These are phyloP conservation scores for Nemapogon koenigi DNA, from an alignment of 2,888 invertebrate genomes.

Conservation along the genomic window DNA sequence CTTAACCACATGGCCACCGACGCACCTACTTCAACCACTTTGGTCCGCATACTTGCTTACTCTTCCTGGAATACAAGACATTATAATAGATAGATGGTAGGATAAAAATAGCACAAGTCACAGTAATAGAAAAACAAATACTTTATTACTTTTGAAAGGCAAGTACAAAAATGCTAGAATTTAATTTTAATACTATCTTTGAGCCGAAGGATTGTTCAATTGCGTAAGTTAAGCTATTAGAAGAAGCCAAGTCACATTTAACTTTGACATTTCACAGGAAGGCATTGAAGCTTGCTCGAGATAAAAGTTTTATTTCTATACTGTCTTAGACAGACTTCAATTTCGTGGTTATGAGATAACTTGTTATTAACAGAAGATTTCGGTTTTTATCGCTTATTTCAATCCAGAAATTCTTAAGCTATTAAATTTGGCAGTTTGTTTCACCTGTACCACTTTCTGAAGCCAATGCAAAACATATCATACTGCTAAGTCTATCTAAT, in stretches of 20 bases:
- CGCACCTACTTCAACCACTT: too few relatives aligned
- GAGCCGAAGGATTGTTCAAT: too few relatives aligned
- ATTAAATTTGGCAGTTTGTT: background rate
- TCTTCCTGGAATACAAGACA: too few relatives aligned
- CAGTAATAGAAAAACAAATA: too few relatives aligned
- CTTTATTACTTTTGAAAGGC: too few relatives aligned
- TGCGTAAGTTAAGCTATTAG: constrained; percentile 42
- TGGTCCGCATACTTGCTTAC: too few relatives aligned
- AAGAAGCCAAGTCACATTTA: constrained; percentile 25
- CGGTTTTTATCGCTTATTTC: background rate
- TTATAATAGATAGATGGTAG: too few relatives aligned
- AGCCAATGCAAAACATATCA: constrained; percentile 40
- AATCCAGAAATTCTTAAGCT: background rate
- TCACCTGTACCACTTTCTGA: constrained; percentile 30
- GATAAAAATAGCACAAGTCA: too few relatives aligned
- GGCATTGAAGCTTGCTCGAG: constrained; percentile 16
- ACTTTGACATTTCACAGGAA: constrained; percentile 7
- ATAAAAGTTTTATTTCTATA: constrained; percentile 28
- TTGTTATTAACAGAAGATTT: constrained; percentile 5
- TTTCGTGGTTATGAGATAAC: constrained; percentile 7
- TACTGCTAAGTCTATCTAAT: constrained; percentile 2
- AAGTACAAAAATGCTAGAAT: too few relatives aligned
- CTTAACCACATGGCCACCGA: too few relatives aligned
- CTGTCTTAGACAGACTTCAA: constrained; percentile 8
- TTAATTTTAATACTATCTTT: too few relatives aligned